These are phyloP conservation scores for Schizopygopsis pylzovi DNA, from an alignment of 2,797 vertebrate species.

Conservation along the genomic window DNA sequence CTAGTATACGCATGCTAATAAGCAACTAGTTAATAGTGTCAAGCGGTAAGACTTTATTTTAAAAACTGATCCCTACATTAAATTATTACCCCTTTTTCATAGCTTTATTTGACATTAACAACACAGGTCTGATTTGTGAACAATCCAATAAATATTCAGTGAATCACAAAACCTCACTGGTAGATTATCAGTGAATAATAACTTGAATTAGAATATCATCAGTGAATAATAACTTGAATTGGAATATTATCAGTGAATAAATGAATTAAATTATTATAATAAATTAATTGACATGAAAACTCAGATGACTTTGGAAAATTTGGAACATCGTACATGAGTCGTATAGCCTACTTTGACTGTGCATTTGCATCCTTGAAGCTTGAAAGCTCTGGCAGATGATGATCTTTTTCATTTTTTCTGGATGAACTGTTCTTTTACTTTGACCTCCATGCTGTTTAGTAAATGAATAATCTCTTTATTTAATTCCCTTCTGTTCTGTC, in stretches of 20 bases:
- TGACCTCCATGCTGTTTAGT: slow-evolving; percentile 32
- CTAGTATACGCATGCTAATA: background rate
- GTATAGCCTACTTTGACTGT: background rate
- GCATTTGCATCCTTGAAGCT: background rate
- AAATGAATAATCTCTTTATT: slow-evolving; percentile 40
- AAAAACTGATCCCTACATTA: too few relatives aligned
- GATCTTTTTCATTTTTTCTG: background rate
- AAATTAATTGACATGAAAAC: too few relatives aligned
- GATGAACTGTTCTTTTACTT: background rate
- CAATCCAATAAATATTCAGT: background rate
- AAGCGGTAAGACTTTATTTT: background rate
- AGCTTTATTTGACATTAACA: background rate
- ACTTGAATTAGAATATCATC: background rate
- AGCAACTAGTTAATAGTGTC: background rate
- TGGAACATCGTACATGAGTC: background rate
- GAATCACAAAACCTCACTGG: background rate
- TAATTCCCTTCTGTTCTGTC: slow-evolving; percentile 4
- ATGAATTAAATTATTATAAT: too few relatives aligned
- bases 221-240: too few relatives aligned
- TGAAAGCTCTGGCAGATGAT: background rate
- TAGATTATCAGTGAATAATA: background rate
- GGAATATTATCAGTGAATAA: background rate
- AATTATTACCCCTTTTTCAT: too few relatives aligned
- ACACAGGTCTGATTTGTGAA: background rate
- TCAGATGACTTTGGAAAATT: background rate